Evolutionary conservation across 2,888 invertebrate species (phyloP).

Genomic region (Diarsia dahlii): DNA sequence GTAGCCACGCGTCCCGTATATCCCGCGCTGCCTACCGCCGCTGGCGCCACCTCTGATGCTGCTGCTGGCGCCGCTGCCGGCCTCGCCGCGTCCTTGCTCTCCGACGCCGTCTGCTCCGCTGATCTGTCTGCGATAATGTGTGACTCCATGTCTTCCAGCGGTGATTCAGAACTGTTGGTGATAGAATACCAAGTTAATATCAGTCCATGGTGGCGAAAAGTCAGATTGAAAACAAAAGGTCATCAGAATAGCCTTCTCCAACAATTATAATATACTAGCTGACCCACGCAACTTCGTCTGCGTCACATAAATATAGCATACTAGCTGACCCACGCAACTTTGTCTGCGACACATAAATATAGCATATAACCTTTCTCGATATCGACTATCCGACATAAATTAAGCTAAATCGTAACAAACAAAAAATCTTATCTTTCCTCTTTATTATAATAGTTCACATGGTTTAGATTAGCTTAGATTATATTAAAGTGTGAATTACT

Average conservation of each 20-base stretch:
- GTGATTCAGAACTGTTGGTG: slow-evolving; percentile 80
- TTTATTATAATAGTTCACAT: no score
- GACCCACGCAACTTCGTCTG: no score
- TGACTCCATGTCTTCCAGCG: slow-evolving; percentile 82
- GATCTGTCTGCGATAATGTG: slow-evolving; percentile 87
- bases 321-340: no score
- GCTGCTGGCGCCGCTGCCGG: slow-evolving; percentile 48
- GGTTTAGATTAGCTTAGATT: no score
- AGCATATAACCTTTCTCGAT: no score
- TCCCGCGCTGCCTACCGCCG: slow-evolving; percentile 70
- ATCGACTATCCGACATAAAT: no score
- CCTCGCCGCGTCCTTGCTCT: slow-evolving; percentile 66
- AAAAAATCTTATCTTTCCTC: no score
- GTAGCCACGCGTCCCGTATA: slow-evolving; percentile 60
- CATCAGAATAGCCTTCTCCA: not conserved
- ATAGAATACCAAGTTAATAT: slow-evolving; percentile 21
- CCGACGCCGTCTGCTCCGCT: slow-evolving; percentile 76
- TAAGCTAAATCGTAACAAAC: no score
- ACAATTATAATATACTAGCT: not conserved
- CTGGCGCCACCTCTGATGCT: slow-evolving; percentile 47
- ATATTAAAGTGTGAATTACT: no score
- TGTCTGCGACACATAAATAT: no score
- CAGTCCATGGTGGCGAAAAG: not conserved
- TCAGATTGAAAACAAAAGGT: slow-evolving; percentile 2
- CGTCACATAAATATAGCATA: no score